Base-by-base conservation (phyloP, 2,113 vertebrate species). In the Sapajus apella region DNA sequence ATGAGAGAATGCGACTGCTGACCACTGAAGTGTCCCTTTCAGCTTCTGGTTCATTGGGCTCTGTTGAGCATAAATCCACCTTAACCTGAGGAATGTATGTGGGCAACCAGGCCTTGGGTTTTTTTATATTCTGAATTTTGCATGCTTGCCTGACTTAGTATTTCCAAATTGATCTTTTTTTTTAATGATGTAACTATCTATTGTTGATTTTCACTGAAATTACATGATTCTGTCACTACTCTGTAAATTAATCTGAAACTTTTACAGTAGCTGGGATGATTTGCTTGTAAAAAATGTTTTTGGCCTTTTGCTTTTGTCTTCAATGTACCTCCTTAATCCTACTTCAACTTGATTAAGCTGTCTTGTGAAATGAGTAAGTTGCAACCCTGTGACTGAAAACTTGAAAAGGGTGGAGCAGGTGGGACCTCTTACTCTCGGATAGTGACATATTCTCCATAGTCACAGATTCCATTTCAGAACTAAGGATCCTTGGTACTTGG, bases 121-220 rank as follows among this genome's bases (percentile, higher is more conserved):
- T 72, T 61, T 90, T 96, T 68, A 23, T 85, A 30, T 20, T 86
- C 82, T 89, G 30, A 86, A 82, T 95, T 94, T 75, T 97, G 97
- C 97, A 97, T 98, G 96, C 95, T 94, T 95, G 89, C 93, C 91
- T 96, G 92, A 72, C 88, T 91, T 96, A 68, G 72, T 94, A 64
- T 94, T 95, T 95, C 56, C 68, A 25, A 93, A 55, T 25, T 81
- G 35, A 73, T 55, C 20, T 87, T 89, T 50, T 50, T 50, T 76
- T 52, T 30, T 9, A 89, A 32, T 87, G 32, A 17, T 68, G 25
- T 92, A 87, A 52, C 8, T 81, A 6, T 30, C 70, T 52, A 17
- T 45, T 64, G 9, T 47, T 95, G 58, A 64, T 94, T 97, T 90
- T 96, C 68, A 77, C 56, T 79, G 66, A 81, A 87, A 90, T 96